Evolutionary conservation across 2,797 vertebrate species (phyloP).

Genomic region (Clarias platycephalus): DNA sequence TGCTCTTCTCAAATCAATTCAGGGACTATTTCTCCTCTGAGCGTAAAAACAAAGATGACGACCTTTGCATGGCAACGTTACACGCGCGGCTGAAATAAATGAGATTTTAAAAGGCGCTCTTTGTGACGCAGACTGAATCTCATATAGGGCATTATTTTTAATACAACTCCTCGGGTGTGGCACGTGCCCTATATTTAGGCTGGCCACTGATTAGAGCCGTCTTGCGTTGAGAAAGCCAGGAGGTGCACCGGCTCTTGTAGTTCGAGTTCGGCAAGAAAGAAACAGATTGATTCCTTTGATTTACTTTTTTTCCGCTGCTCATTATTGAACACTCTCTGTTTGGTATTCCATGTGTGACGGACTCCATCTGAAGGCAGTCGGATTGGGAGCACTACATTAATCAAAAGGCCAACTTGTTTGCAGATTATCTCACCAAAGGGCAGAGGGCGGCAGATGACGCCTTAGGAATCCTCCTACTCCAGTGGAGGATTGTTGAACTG

Average conservation of each 20-base stretch:
- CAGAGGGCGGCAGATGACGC: constrained; percentile 37
- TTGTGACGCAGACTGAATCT: constrained; percentile 58
- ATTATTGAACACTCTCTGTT: constrained; percentile 44
- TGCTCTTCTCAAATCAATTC: constrained; percentile 71
- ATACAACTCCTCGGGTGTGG: constrained; percentile 56
- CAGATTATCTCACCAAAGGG: constrained; percentile 54
- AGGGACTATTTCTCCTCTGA: constrained; percentile 64
- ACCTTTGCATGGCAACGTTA: constrained; percentile 63
- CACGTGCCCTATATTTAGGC: constrained; percentile 39
- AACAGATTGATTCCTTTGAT: constrained; percentile 50
- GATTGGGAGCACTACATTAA: constrained; percentile 47
- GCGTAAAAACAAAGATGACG: constrained; percentile 68
- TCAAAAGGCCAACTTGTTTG: constrained; percentile 53
- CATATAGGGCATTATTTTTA: constrained; percentile 64
- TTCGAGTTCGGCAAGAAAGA: constrained; percentile 24
- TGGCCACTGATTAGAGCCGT: constrained; percentile 45
- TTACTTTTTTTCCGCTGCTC: constrained; percentile 34
- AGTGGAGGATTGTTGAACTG: constrained; percentile 34
- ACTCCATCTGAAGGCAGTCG: constrained; percentile 42
- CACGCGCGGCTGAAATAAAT: constrained; percentile 64
- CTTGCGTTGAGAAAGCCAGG: constrained; percentile 33
- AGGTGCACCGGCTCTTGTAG: constrained; percentile 25
- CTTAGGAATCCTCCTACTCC: constrained; percentile 39
- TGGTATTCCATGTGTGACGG: constrained; percentile 43
- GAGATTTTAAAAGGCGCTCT: constrained; percentile 66